Evolutionary conservation across 2,797 vertebrate species (phyloP), one percentile per base, ranked within the genome.

Genomic region (Cuniculus paca): DNA sequence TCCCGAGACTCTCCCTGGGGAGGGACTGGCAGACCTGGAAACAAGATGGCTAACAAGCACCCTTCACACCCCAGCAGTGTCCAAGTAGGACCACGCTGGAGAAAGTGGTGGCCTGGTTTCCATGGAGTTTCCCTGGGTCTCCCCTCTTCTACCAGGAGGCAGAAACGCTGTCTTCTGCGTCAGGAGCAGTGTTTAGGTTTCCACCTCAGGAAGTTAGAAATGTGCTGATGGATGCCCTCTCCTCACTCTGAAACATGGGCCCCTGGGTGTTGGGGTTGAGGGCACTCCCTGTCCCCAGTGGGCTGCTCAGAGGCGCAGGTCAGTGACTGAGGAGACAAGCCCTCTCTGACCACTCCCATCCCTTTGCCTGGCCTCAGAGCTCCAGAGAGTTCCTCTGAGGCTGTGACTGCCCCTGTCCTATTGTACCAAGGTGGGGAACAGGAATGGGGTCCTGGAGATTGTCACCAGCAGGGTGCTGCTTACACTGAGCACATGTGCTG

Each of bases 141-240:
- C 36, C 78, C 50, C 60, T 63, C 50, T 89, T 6, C 56, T 42
- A 20, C 42, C 72, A 79, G 70, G 10, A 39, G 26, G 24, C 45
- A 63, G 94, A 90, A 82, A 86, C 42, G 70, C 52, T 60, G 70
- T 52, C 68, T 80, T 87, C 83, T 54, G 17, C 50, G 34, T 74
- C 90, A 88, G 81, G 81, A 63, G 16, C n/a, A 50, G 70, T 82
- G 90, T 89, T 84, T 96, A 81, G 94, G 61, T 42, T 89, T 83
- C 85, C 85, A 26, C 83, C 70, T 17, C 52, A 94, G 79, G 72
- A 94, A 93, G 78, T 87, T 70, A 86, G 75, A 93, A 89, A 34
- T 45, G 78, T 39, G 77, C 63, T 80, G 42, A 75, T 9, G 2
- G 45, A 28, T 42, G 52, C n/a, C 83, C 50, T 83, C 34, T 56